phyloP scores from a whole-genome alignment of 1,140 invertebrate species.

The Temnothorax nylanderi region DNA sequence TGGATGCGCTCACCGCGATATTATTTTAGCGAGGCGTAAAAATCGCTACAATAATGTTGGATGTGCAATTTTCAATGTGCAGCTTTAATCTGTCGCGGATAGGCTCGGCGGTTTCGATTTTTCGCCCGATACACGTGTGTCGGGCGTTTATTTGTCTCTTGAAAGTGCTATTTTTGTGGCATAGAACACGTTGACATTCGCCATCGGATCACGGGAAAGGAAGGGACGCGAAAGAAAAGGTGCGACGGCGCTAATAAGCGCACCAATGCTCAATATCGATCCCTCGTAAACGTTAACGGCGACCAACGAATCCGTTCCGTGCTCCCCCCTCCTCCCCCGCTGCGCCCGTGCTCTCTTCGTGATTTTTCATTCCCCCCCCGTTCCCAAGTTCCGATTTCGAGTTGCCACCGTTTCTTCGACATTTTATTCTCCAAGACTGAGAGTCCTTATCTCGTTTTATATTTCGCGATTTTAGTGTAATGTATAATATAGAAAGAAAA shows the following conservation, averaged over 20 bases:
- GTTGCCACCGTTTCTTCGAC: constrained; percentile 62
- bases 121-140: neutral
- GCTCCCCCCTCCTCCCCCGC: neutral
- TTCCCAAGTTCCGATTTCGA: constrained; percentile 60
- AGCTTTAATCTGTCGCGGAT: constrained; percentile 50
- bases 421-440: constrained; percentile 76
- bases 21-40: constrained; percentile 18
- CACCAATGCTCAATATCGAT: constrained; percentile 68
- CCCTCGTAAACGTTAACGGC: constrained; percentile 39
- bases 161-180: neutral
- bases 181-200: constrained; percentile 32
- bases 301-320: constrained; percentile 64
- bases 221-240: constrained; percentile 1
- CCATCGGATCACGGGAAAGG: constrained; percentile 20
- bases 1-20: neutral
- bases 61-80: constrained; percentile 42
- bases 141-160: constrained; percentile 26
- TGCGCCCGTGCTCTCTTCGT: constrained; percentile 2
- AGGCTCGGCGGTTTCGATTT: constrained; percentile 20
- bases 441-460: constrained; percentile 67
- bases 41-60: constrained; percentile 26
- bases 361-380: constrained; percentile 11
- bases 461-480: constrained; percentile 63
- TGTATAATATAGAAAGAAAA: constrained; percentile 8
- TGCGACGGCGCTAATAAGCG: constrained; percentile 18